phyloP scores from a whole-genome alignment of 2,797 vertebrate genomes.

The Dendrocincla fuliginosa region DNA sequence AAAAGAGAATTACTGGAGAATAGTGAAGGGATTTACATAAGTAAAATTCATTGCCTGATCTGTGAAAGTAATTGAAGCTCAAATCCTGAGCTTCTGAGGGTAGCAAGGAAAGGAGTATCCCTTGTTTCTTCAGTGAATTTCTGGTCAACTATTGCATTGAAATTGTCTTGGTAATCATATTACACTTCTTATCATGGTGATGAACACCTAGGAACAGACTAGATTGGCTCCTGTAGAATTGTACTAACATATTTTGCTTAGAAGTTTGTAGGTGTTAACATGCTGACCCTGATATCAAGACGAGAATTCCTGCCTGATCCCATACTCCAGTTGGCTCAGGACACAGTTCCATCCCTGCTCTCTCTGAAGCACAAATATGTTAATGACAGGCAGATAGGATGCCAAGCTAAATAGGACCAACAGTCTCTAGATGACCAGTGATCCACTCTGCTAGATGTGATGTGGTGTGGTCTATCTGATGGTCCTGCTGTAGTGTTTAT shows the following conservation, averaged over 20 bases:
- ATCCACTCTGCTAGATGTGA: not conserved
- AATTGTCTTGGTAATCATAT: not conserved
- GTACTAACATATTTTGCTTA: not conserved
- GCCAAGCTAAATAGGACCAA: not conserved
- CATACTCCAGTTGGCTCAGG: not conserved
- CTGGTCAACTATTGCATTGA: not conserved
- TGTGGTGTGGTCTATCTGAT: not conserved
- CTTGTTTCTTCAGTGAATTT: slow-evolving; percentile 33
- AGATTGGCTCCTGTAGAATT: not conserved
- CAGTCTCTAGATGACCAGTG: not conserved
- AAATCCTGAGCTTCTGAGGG: slow-evolving; percentile 8
- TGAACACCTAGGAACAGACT: not conserved
- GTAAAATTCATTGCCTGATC: slow-evolving; percentile 7
- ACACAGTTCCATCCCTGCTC: not conserved
- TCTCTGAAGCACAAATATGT: not conserved
- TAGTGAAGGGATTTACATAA: slow-evolving; percentile 31
- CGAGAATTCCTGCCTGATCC: not conserved
- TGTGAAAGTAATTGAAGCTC: slow-evolving; percentile 24
- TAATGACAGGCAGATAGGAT: not conserved
- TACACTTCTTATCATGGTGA: not conserved
- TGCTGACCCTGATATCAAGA: not conserved
- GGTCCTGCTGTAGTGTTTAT: not conserved
- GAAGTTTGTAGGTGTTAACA: not conserved
- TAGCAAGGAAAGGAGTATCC: not conserved
- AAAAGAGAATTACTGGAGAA: slow-evolving; percentile 20